phyloP scores from a whole-genome alignment of 2,113 vertebrate species.

The Mungos mungo region DNA sequence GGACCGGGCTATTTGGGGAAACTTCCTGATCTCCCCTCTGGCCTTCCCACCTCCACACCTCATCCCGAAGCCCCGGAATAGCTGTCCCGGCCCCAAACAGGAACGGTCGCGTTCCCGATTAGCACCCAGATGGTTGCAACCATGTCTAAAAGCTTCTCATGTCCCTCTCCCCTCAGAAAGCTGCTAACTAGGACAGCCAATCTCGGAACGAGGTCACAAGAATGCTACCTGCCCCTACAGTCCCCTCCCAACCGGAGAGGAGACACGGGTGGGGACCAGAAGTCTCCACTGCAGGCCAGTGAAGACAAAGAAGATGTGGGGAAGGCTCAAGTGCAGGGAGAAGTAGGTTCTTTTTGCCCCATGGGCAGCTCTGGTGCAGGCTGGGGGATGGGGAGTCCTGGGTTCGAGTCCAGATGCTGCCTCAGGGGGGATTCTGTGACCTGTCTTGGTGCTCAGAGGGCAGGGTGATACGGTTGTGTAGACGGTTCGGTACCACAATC shows the following conservation, averaged over 20 bases:
- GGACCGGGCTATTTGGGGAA: constrained; percentile 65
- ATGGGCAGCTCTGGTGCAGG: neutral
- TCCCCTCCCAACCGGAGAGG: neutral
- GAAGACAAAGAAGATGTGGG: neutral
- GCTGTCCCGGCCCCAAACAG: constrained; percentile 31
- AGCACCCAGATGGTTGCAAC: constrained; percentile 45
- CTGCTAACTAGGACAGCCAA: constrained; percentile 60
- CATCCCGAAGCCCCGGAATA: constrained; percentile 42
- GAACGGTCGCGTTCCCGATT: neutral
- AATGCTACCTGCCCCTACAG: neutral
- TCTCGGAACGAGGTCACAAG: constrained; percentile 58
- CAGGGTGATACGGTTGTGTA: neutral
- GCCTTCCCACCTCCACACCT: constrained; percentile 19
- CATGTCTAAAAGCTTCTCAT: neutral
- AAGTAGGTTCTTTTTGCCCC: neutral
- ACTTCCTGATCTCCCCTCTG: constrained; percentile 50
- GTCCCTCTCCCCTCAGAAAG: constrained; percentile 23
- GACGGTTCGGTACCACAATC: neutral
- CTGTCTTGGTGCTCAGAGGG: neutral
- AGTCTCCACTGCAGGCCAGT: neutral
- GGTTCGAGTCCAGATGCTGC: neutral
- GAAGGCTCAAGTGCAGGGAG: neutral
- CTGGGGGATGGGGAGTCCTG: neutral
- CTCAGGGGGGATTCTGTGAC: neutral
- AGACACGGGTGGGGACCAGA: neutral